A percentile compares a stretch with the other conserved stretches of the same genome.
Evolutionary conservation across 2,797 vertebrate genomes (phyloP).

Genomic region (Gila robusta): DNA sequence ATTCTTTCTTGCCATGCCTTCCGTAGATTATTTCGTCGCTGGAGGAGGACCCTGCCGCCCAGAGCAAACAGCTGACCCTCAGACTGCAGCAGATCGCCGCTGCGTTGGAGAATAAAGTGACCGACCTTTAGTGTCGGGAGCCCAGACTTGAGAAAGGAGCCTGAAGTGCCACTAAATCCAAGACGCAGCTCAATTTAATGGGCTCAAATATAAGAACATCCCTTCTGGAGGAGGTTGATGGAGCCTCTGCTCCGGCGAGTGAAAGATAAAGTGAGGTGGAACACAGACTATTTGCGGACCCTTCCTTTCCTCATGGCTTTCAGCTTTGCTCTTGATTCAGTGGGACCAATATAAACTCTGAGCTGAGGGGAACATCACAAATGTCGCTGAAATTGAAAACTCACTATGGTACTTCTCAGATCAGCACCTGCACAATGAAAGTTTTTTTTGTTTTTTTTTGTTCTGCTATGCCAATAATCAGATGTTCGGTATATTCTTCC

Average conservation of each 20-base stretch:
- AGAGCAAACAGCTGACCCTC: conserved; percentile 89
- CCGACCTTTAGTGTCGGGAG: conserved; percentile 82
- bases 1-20: not conserved
- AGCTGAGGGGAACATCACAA: not conserved
- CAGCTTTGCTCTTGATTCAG: conserved; percentile 12
- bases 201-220: not conserved
- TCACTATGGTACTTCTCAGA: conserved; percentile 40
- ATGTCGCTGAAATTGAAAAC: not conserved
- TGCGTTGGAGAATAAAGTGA: conserved; percentile 88
- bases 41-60: conserved; percentile 71
- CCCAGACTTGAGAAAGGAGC: conserved; percentile 7
- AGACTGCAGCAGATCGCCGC: conserved; percentile 89
- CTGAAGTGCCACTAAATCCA: not conserved
- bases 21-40: conserved; percentile 51
- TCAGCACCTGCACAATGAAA: conserved; percentile 40
- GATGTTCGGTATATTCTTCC: conserved; percentile 54
- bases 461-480: conserved; percentile 47
- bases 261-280: conserved; percentile 25
- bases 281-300: not conserved
- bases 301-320: conserved; percentile 14
- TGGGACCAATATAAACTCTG: conserved; percentile 16
- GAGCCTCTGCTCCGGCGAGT: conserved; percentile 8
- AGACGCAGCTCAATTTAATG: conserved; percentile 7
- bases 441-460: conserved; percentile 12
- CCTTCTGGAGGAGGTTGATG: conserved; percentile 1